Evolutionary conservation across 2,797 vertebrate species (phyloP), one percentile per base, ranked within the genome.

Genomic region (Harpagifer antarcticus): DNA sequence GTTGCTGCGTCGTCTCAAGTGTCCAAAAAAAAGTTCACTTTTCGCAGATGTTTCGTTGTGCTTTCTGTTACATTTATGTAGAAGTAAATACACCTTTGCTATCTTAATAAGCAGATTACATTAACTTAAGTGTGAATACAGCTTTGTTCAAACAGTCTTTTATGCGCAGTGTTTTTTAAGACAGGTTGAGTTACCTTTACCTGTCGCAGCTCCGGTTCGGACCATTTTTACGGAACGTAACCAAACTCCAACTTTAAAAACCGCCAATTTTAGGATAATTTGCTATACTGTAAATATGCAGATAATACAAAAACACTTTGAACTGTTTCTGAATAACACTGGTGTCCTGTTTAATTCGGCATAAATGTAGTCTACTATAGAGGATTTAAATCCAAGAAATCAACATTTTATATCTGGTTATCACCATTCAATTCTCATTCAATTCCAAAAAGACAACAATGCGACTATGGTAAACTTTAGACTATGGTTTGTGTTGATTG

Each of bases 111-210:
- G 1, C 1, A 20, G 1, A 3, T 45, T 1, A 14, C 17, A 40
- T 15, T 0, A 12, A 19, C 0, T 16, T 0, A 4, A 16, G 27
- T 43, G 15, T 53, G 14, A 44, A 7, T 7, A 11, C 2, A 1
- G 1, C 16, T 77, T 17, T 3, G 31, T 42, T 31, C 2, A 11
- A 16, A 20, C 5, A 1, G 5, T n/a, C 4, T 54, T n/a, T 1
- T 4, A 1, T 50, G 3, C 5, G 33, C 19, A 0, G 37, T 48
- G 57, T 57, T 54, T 11, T 57, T 16, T 10, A 65, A 15, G 43
- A 47, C 71, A 55, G 55, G 55, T 52, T 45, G 19, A 20, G 43
- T 27, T 33, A 85, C 87, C 87, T 88, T 75, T 62, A 86, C 84
- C 85, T 89, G 81, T 59, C n/a, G 16, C 0, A 0, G 27, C 57